These are phyloP conservation scores for Lota lota DNA, from an alignment of 2,113 vertebrate species.

Conservation along the genomic window DNA sequence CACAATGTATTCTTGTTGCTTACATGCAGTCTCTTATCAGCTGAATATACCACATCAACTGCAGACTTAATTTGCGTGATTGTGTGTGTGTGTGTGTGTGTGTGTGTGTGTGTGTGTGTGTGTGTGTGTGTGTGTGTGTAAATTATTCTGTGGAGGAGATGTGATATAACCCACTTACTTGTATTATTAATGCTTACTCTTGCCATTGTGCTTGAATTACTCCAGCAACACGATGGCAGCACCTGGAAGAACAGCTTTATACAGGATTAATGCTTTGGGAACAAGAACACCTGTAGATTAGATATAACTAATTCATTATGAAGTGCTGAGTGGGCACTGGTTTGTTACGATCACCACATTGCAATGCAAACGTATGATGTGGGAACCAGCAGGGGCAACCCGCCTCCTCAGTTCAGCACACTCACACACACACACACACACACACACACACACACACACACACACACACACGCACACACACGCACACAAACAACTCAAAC, in stretches of 20 bases:
- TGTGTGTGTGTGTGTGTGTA: neutral
- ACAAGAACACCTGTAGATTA: no score
- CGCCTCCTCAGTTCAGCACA: neutral
- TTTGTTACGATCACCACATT: neutral
- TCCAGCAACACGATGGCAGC: no score
- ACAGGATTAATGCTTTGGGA: no score
- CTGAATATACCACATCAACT: neutral
- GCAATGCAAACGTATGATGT: neutral
- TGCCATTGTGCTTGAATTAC: no score
- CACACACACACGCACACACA: neutral
- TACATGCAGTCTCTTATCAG: no score
- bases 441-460: neutral
- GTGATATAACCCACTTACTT: neutral
- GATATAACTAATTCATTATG: neutral
- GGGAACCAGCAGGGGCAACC: neutral
- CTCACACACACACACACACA: neutral
- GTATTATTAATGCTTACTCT: neutral
- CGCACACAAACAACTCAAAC: neutral
- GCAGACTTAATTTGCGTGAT: neutral
- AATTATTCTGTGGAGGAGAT: neutral
- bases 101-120: slow-evolving; percentile 5
- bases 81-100: slow-evolving; percentile 5
- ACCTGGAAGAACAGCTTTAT: no score
- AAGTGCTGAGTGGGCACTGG: neutral
- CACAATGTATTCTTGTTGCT: no score